A percentile compares a stretch with the other conserved stretches of the same genome.
Conservation (phyloP, 2,888 invertebrate genomes). For the Athrips mouffetella region DNA sequence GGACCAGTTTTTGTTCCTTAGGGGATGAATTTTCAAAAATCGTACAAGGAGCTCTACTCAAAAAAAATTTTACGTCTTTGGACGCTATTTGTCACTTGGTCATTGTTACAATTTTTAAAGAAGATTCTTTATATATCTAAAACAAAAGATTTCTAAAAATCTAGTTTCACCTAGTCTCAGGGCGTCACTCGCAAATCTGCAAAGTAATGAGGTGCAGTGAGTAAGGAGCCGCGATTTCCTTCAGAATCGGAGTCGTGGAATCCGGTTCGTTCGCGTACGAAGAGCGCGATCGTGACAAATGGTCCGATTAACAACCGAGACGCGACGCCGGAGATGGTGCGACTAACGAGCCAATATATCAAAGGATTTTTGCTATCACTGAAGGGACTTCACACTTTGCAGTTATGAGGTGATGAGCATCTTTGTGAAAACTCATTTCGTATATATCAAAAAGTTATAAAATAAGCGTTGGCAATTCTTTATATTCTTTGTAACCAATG, state of each 20-base stretch:
- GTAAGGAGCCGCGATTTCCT: conserved; percentile 35
- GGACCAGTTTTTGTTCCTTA: too few relatives aligned
- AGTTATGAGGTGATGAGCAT: conserved; percentile 5
- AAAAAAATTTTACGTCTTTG: too few relatives aligned
- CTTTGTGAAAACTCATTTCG: not conserved
- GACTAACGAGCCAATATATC: conserved; percentile 75
- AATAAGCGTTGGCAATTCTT: too few relatives aligned
- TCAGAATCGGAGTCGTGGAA: conserved; percentile 51
- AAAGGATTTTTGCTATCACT: conserved; percentile 68
- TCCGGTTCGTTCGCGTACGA: conserved; percentile 55
- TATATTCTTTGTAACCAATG: too few relatives aligned
- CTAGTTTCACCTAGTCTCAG: not conserved
- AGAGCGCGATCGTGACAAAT: conserved; percentile 73
- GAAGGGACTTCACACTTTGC: conserved; percentile 45
- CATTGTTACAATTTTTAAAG: too few relatives aligned
- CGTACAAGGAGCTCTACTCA: too few relatives aligned
- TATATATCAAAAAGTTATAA: too few relatives aligned
- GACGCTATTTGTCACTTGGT: too few relatives aligned
- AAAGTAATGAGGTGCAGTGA: conserved; percentile 31
- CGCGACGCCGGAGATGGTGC: conserved; percentile 64
- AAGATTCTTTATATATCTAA: too few relatives aligned
- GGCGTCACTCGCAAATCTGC: conserved; percentile 25
- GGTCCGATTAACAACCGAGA: conserved; percentile 71
- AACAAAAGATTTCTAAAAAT: too few relatives aligned
- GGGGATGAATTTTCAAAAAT: too few relatives aligned